Evolutionary conservation across 2,797 vertebrate genomes (phyloP), one percentile per base, ranked within the genome.

Genomic region (Kryptolebias ocellatus): DNA sequence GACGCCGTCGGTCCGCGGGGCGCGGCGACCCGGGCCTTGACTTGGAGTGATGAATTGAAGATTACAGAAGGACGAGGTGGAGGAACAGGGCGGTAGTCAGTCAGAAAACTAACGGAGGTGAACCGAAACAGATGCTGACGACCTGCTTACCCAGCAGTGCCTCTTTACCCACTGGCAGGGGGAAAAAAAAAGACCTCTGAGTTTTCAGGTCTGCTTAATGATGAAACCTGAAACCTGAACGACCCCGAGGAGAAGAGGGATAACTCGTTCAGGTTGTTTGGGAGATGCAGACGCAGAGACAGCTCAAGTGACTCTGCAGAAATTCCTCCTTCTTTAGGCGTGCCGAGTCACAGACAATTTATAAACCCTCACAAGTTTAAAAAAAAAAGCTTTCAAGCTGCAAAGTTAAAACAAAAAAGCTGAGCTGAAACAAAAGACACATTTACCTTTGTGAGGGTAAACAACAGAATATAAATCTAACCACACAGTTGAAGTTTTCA

Each of bases 201-300:
- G 69, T 51, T 65, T 84, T 84, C 76, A 70, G 68, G 70, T 49
- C 44, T 63, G 74, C 84, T 83, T 82, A 85, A 55, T 79, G 83
- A 86, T 73, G 45, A 56, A 58, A 74, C 61, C 67, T 72, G 63
- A 67, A 34, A 34, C 81, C 77, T 46, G 66, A 81, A 78, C 68
- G 76, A 70, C 72, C 59, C 64, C 20, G 20, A 24, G 80, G 78
- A 79, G 83, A 84, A 72, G 73, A 72, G 59, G 75, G 90, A 92
- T 90, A 79, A 89, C 86, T 88, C 70, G 90, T 89, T 88, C 78
- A 79, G 80, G 78, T 68, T 74, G 87, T 86, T 90, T 88, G 68
- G 76, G 62, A 65, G 71, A 76, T 65, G 45, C 47, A 60, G 79
- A 74, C 46, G 7, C 70, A 74, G 9, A 34, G 9, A 34, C 31